Conservation (phyloP, 1,140 invertebrate species). For the Diachasma alloeum region DNA sequence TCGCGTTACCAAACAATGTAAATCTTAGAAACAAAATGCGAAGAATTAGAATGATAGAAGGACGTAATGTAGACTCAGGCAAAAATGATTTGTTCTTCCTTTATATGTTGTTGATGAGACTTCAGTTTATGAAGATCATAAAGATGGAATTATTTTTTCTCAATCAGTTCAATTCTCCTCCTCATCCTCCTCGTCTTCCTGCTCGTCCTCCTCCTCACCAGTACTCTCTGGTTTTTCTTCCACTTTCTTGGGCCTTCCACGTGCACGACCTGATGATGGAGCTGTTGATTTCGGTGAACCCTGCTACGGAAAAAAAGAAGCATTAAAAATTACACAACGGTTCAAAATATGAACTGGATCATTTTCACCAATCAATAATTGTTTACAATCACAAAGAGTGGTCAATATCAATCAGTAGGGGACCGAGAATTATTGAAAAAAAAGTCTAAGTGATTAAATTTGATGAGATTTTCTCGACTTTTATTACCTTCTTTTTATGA, state of each 20-base stretch:
- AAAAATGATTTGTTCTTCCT: constrained; percentile 1
- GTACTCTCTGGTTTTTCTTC: constrained; percentile 65
- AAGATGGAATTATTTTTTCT: constrained; percentile 20
- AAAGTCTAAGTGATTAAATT: neutral
- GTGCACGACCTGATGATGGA: constrained; percentile 52
- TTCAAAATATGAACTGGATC: neutral
- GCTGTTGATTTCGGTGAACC: constrained; percentile 48
- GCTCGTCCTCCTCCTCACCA: constrained; percentile 63
- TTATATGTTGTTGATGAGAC: neutral
- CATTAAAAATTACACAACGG: neutral
- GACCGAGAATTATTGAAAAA: neutral
- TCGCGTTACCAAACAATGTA: neutral
- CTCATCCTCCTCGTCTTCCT: constrained; percentile 64
- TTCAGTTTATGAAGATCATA: constrained; percentile 5
- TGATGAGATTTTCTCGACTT: neutral
- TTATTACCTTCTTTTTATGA: constrained; percentile 62
- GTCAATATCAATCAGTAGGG: neutral
- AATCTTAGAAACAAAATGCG: neutral
- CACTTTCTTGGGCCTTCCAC: constrained; percentile 63
- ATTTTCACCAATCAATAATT: neutral
- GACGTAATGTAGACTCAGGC: neutral
- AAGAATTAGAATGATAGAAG: neutral
- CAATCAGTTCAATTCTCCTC: constrained; percentile 30
- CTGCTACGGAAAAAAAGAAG: constrained; percentile 39
- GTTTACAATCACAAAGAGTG: neutral